Conservation (phyloP, 2,113 vertebrate genomes). For the Anarrhichthys ocellatus region DNA sequence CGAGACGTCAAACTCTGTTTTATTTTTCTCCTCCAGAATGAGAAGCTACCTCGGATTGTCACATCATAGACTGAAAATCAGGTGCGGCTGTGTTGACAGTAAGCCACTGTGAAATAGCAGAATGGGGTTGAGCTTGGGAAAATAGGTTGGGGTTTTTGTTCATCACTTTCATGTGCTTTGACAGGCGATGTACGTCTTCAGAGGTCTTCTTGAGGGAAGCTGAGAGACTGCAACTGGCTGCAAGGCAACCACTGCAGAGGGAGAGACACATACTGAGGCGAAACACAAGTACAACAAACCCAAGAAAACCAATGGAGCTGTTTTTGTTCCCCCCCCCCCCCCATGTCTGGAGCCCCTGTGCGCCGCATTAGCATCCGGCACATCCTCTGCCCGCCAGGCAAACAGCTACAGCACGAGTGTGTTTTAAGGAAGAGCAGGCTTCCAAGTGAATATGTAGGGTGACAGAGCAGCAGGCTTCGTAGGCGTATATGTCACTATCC, state of each 20-base stretch:
- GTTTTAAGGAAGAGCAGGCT: constrained; percentile 2
- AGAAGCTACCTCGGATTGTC: constrained; percentile 41
- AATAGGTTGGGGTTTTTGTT: constrained; percentile 53
- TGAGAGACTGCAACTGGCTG: constrained; percentile 40
- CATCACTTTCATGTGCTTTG: constrained; percentile 51
- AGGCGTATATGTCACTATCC: neutral
- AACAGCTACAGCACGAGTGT: constrained; percentile 35
- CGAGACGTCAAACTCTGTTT: constrained; percentile 28
- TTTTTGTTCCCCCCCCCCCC: constrained; percentile 42
- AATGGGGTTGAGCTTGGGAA: constrained; percentile 57
- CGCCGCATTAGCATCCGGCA: constrained; percentile 32
- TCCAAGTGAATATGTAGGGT: constrained; percentile 22
- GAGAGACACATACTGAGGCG: constrained; percentile 25
- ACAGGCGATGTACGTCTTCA: constrained; percentile 40
- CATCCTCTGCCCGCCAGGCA: constrained; percentile 42
- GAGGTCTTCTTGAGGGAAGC: constrained; percentile 44
- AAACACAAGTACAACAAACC: constrained; percentile 34
- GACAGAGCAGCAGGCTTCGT: constrained; percentile 38
- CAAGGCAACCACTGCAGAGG: constrained; percentile 43
- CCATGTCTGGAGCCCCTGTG: constrained; percentile 27
- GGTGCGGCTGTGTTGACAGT: constrained; percentile 61
- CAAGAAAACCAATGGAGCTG: constrained; percentile 33
- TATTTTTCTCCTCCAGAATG: constrained; percentile 12
- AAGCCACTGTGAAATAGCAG: constrained; percentile 57
- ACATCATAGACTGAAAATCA: constrained; percentile 40